phyloP scores from a whole-genome alignment of 1,140 invertebrate species.

The Hypothenemus hampei region DNA sequence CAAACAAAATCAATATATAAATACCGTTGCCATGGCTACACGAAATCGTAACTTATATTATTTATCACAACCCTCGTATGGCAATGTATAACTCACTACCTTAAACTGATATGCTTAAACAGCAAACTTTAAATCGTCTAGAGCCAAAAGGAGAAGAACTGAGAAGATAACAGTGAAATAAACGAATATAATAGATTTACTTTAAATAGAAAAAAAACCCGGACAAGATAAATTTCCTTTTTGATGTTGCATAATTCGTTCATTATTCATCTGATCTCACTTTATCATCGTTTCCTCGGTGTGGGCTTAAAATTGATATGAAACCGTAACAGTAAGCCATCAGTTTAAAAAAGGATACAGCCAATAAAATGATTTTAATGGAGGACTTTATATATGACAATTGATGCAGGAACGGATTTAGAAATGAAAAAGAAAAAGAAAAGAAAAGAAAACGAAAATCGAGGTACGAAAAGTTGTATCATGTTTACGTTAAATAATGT shows the following conservation, averaged over 20 bases:
- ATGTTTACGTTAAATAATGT: too few relatives aligned
- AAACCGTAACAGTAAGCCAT: conserved; percentile 19
- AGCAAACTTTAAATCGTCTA: conserved; percentile 17
- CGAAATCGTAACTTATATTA: neutral
- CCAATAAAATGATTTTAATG: conserved; percentile 9
- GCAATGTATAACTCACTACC: neutral
- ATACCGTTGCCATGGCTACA: too few relatives aligned
- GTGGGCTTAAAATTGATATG: conserved; percentile 12
- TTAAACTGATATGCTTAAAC: conserved; percentile 9
- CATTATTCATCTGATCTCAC: conserved; percentile 24
- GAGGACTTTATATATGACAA: conserved; percentile 12
- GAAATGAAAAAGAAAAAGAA: too few relatives aligned
- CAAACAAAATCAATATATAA: too few relatives aligned
- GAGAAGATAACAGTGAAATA: conserved; percentile 22
- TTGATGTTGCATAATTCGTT: conserved; percentile 19
- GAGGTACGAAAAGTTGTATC: too few relatives aligned
- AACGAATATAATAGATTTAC: conserved; percentile 26
- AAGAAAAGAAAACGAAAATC: too few relatives aligned
- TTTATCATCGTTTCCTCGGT: conserved; percentile 11
- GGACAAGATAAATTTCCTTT: conserved; percentile 19
- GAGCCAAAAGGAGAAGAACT: conserved; percentile 11
- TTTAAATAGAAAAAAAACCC: conserved; percentile 25
- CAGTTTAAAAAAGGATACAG: conserved; percentile 14
- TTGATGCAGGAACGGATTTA: conserved; percentile 14
- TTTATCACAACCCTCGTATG: neutral